Conservation (phyloP, 2,888 invertebrate species). For the Alentia gelatinosa region DNA sequence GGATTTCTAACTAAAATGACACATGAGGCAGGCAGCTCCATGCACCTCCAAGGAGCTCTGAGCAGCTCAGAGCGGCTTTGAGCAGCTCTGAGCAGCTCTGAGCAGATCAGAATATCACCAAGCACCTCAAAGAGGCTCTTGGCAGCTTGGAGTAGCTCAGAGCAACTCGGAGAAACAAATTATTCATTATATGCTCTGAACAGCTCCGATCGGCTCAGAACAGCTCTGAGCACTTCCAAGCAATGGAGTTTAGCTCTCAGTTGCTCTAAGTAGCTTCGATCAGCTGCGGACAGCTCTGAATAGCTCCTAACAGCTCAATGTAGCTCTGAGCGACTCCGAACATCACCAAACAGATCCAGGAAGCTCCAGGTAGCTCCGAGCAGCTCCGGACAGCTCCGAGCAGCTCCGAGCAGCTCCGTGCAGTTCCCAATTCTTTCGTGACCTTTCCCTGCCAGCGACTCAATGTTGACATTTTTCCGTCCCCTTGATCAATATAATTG, state of each 20-base stretch:
- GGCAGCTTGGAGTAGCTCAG: too few relatives aligned
- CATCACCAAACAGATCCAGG: neutral
- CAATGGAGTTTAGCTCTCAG: too few relatives aligned
- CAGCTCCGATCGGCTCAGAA: neutral
- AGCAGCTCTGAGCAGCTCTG: neutral
- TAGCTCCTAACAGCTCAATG: neutral
- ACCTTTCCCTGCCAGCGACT: neutral
- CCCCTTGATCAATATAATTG: slow-evolving; percentile 40
- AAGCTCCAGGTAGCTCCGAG: neutral
- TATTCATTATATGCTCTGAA: too few relatives aligned
- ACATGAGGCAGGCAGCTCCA: neutral
- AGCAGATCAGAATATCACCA: neutral
- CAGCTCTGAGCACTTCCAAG: neutral
- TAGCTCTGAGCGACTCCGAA: neutral
- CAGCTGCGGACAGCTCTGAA: neutral
- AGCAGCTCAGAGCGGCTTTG: neutral
- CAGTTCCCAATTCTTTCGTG: neutral
- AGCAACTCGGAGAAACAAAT: neutral
- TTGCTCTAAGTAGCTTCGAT: too few relatives aligned
- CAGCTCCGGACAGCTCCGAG: neutral
- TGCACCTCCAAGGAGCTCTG: neutral
- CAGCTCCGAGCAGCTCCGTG: neutral
- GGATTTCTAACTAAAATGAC: neutral
- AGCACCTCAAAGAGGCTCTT: too few relatives aligned
- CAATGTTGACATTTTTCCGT: slow-evolving; percentile 24